Conservation (phyloP, 1,140 invertebrate species). For the Drosophila sp. region DNA sequence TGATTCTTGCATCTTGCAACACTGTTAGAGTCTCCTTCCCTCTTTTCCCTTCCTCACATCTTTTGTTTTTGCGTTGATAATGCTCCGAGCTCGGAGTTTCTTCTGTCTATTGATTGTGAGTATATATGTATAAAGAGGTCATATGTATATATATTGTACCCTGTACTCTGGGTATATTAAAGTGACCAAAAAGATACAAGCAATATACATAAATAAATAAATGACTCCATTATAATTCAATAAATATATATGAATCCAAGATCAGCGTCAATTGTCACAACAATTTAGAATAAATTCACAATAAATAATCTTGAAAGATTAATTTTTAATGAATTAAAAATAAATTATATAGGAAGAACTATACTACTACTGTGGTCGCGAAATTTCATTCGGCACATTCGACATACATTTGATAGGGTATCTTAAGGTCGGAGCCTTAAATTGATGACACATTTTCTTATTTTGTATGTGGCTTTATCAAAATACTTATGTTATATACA, state of each 20-base stretch:
- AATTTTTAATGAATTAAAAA: no score
- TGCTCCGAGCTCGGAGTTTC: neutral
- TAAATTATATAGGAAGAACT: no score
- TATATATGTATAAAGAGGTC: slow-evolving; percentile 1
- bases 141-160: neutral
- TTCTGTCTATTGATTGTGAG: neutral
- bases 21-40: slow-evolving; percentile 7
- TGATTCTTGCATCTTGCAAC: slow-evolving; percentile 33
- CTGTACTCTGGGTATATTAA: no score
- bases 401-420: neutral
- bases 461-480: neutral
- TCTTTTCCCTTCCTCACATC: neutral
- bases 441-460: neutral
- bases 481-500: neutral
- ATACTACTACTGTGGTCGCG: no score
- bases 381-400: no score
- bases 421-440: neutral
- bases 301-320: no score
- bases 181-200: no score
- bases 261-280: no score
- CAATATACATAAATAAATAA: no score
- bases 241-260: no score
- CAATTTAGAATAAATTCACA: no score
- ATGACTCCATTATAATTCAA: no score
- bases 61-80: slow-evolving; percentile 24